A percentile compares a stretch with the other conserved stretches of the same genome.
Evolutionary conservation across 2,888 invertebrate genomes (phyloP).

Genomic region (Aphidoletes aphidimyza): DNA sequence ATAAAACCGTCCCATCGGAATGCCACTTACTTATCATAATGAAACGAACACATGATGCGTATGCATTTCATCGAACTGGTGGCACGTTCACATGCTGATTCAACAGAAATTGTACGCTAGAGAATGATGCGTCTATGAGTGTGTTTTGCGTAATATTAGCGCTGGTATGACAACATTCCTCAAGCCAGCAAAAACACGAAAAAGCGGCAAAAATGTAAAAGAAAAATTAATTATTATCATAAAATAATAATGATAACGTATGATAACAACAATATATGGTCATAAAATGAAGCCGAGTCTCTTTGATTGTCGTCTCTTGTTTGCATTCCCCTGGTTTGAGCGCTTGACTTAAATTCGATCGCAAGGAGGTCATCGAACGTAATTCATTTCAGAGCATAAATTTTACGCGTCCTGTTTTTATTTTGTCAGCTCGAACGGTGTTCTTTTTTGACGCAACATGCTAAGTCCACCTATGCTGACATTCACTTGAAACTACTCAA

Average conservation of each 20-base stretch:
- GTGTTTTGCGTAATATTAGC: background rate
- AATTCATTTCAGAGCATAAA: constrained; percentile 50
- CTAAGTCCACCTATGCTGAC: background rate
- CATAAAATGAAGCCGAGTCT: constrained; percentile 28
- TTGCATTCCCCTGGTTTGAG: background rate
- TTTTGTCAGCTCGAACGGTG: constrained; percentile 48
- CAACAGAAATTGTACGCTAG: background rate
- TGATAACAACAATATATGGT: constrained; percentile 53
- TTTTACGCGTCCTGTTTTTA: constrained; percentile 43
- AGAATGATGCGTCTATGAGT: background rate
- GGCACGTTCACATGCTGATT: background rate
- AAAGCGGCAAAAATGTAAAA: constrained; percentile 41
- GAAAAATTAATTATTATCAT: constrained; percentile 54
- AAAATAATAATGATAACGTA: constrained; percentile 54
- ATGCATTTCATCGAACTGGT: background rate
- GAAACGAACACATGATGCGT: constrained; percentile 38
- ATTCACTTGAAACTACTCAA: background rate
- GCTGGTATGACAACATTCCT: background rate
- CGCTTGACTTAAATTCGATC: background rate
- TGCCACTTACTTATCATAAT: constrained; percentile 53
- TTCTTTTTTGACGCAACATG: background rate
- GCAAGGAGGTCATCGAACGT: constrained; percentile 39
- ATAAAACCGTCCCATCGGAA: background rate
- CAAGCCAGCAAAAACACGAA: background rate
- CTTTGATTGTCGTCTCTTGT: constrained; percentile 22